Conservation (phyloP, 1,140 invertebrate species). For the Drosophila truncata region DNA sequence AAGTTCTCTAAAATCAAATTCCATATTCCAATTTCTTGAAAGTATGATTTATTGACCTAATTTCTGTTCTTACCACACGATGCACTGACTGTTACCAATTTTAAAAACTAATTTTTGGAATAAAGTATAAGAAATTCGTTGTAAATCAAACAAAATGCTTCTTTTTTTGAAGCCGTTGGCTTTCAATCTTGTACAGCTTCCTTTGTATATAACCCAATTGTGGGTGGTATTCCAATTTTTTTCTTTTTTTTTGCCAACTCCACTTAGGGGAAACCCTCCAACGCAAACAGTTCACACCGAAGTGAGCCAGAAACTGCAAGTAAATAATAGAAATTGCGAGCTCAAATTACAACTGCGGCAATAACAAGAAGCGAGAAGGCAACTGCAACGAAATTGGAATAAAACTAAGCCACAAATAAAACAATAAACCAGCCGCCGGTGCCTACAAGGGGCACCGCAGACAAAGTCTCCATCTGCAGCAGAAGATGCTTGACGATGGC, state of each 20-base stretch:
- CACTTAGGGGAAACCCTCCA: constrained; percentile 15
- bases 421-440: constrained; percentile 67
- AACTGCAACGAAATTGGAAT: constrained; percentile 43
- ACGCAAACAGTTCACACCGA: constrained; percentile 59
- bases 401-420: constrained; percentile 62
- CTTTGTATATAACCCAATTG: not conserved
- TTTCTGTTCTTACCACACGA: not conserved
- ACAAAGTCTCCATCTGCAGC: constrained; percentile 7
- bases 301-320: constrained; percentile 75
- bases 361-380: constrained; percentile 27
- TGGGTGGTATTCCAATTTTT: constrained; percentile 22
- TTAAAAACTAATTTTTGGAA: no score
- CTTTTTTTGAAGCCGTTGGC: not conserved
- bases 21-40: not conserved
- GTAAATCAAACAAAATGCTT: not conserved
- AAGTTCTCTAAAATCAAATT: not conserved
- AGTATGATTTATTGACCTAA: not conserved
- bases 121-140: not conserved
- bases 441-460: constrained; percentile 46
- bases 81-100: not conserved
- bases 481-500: constrained; percentile 38
- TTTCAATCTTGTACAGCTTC: not conserved
- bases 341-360: constrained; percentile 50
- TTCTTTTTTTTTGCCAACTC: constrained; percentile 1
- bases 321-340: constrained; percentile 77